Base-by-base conservation (phyloP, 2,797 vertebrate genomes). In the Semaprochilodus insignis region DNA sequence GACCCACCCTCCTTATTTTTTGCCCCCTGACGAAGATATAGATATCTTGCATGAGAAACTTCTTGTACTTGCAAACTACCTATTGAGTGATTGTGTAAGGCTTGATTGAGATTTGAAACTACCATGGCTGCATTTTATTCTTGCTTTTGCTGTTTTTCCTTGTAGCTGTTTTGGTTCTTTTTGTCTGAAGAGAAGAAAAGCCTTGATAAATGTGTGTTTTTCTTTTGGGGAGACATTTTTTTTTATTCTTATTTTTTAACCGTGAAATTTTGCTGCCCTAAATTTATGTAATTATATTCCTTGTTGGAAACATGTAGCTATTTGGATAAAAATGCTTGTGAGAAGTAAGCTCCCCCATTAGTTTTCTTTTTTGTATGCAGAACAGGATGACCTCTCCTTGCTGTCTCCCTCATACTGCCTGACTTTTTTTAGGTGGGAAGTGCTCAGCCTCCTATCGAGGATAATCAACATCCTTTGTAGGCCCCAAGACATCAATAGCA, bases 31-130 rank as follows among this genome's bases (percentile, higher is more conserved):
- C 93, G 92, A 95, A 91, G 94, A 95, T 94, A 93, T 93, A 93
- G 94, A 93, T 95, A 96, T 95, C 95, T 88, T 97, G 97, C 97
- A 98, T 98, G 97, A 95, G 89, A 96, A 95, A 96, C 94, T 96
- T 96, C 94, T 96, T 97, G 94, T 95, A 96, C 95, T 96, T 97
- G 95, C 95, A 97, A 97, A 97, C 97, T 97, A 97, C 96, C 96
- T 97, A 96, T 96, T 96, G 95, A 96, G 95, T 96, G 94, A 97
- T 95, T 95, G 95, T 97, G 96, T 96, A 94, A 94, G 96, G 96
- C 96, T 97, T 97, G 96, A 95, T 95, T 96, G 96, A 96, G 96
- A 96, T 96, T 97, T 96, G 94, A 95, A 95, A 90, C 88, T 95
- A 97, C 96, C 96, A 97, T 96, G 95, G 96, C 95, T 97, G 95